Percentiles rank a stretch among this genome's conserved stretches.
Evolutionary conservation across 2,797 vertebrate genomes (phyloP).

Genomic region (Rhinella marina): DNA sequence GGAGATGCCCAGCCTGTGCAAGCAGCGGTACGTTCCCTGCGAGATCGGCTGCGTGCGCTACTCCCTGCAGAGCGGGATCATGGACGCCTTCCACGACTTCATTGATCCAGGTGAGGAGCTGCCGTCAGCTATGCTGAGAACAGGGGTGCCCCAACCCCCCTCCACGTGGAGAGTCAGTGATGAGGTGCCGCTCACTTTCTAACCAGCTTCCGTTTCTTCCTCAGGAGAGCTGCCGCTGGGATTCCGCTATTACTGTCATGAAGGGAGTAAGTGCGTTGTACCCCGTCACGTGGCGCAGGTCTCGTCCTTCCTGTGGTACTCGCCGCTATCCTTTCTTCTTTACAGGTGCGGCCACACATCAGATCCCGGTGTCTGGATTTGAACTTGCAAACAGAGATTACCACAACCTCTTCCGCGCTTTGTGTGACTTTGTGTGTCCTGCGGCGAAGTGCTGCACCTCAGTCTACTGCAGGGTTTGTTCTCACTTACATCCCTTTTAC

Average conservation of each 20-base stretch:
- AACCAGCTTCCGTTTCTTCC: not conserved
- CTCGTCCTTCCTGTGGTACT: not conserved
- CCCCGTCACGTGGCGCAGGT: not conserved
- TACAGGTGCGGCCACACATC: slow-evolving; percentile 76
- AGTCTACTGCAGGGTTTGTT: slow-evolving; percentile 77
- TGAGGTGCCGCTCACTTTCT: not conserved
- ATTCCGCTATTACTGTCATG: slow-evolving; percentile 80
- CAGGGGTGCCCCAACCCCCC: too few species aligned
- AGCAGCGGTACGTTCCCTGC: slow-evolving; percentile 78
- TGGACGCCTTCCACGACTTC: slow-evolving; percentile 76
- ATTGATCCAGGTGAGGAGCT: slow-evolving; percentile 73
- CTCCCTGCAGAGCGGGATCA: slow-evolving; percentile 74
- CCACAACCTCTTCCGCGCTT: slow-evolving; percentile 67
- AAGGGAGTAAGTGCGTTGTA: slow-evolving; percentile 71
- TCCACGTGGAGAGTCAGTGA: too few species aligned
- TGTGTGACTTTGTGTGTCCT: slow-evolving; percentile 72
- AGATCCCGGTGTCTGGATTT: slow-evolving; percentile 77
- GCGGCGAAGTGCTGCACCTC: slow-evolving; percentile 62
- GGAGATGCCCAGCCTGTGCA: slow-evolving; percentile 73
- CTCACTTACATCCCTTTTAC: not conserved
- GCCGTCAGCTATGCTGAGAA: not conserved
- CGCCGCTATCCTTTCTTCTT: not conserved
- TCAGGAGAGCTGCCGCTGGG: slow-evolving; percentile 76
- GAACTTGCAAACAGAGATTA: slow-evolving; percentile 67
- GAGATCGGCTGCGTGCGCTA: slow-evolving; percentile 80